Base-by-base conservation (phyloP, 2,797 vertebrate species). In the Mico argentatus region DNA sequence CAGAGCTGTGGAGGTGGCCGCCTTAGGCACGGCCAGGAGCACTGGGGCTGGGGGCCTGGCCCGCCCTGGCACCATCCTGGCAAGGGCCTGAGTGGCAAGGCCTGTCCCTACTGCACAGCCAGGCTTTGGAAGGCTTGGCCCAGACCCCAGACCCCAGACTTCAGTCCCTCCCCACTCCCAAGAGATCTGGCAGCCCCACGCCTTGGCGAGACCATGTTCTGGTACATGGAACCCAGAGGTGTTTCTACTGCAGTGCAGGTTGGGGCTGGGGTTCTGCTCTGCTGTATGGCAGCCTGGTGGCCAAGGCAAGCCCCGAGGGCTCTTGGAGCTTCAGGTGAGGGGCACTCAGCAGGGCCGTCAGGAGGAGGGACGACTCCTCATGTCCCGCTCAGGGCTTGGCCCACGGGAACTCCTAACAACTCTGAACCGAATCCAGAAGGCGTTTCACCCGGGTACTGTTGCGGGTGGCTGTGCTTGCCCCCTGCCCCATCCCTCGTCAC, bases 61-160 rank as follows among this genome's bases (percentile, higher is more conserved):
- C n/a, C 9, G 64, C n/a, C 13, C 20, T 0, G 1, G 36, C 30
- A 39, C 20, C 10, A 13, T 5, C 5, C 39, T 10, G 26, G 12
- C 6, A 39, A 33, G 24, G 46, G 26, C 17, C 76, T 52, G 59
- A 22, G 59, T 46, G 14, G 26, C 5, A 41, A 46, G 17, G 26
- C 48, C 20, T 0, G 14, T 36, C 30, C 39, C 70, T 39, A 5
- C 5, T 9, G 20, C n/a, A 72, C 19, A 39, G 67, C n/a, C 67
- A 39, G 67, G 33, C 67, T 72, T 36, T 1, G 0, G 36, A 73
- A 73, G 36, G 11, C 36, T 36, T 12, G 1, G 36, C 36, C 11
- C n/a, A 72, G n/a, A 67, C 64, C 15, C 27, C 59, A 30, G 59
- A 61, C 59, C 59, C 30, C 30, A 8, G 30, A 17, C 30, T 33